These are phyloP conservation scores for Aphis gossypii DNA, from an alignment of 1,140 invertebrate species.

Conservation along the genomic window DNA sequence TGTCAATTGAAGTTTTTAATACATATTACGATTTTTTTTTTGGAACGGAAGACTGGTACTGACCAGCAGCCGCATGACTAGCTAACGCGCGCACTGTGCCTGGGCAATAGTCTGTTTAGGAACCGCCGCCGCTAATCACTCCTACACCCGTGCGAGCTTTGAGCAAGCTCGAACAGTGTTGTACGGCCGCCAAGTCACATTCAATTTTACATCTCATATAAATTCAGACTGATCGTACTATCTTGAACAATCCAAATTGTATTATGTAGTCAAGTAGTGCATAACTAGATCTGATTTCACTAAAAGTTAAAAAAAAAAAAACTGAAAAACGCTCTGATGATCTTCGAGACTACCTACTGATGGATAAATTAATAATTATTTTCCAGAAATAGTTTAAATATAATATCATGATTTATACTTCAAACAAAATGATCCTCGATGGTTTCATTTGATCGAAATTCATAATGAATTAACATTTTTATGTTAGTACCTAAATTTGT, in stretches of 20 bases:
- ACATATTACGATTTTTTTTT: conserved; percentile 28
- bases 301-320: background rate
- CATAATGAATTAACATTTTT: background rate
- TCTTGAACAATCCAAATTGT: background rate
- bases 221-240: background rate
- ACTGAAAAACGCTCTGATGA: background rate
- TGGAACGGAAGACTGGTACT: conserved; percentile 45
- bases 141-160: conserved; percentile 38
- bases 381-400: background rate
- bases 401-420: background rate
- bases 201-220: conserved; percentile 11
- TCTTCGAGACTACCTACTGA: too few species aligned
- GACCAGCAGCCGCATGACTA: conserved; percentile 57
- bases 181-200: conserved; percentile 31
- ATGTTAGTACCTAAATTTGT: background rate
- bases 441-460: too few species aligned
- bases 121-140: conserved; percentile 35
- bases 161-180: conserved; percentile 26
- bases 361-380: background rate
- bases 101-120: conserved; percentile 33
- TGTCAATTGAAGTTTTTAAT: background rate
- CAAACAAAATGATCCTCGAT: background rate
- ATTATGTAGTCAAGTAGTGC: background rate
- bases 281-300: background rate
- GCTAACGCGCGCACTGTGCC: conserved; percentile 49